Conservation (phyloP, 2,113 vertebrate genomes). For the Centropus unirufus region DNA sequence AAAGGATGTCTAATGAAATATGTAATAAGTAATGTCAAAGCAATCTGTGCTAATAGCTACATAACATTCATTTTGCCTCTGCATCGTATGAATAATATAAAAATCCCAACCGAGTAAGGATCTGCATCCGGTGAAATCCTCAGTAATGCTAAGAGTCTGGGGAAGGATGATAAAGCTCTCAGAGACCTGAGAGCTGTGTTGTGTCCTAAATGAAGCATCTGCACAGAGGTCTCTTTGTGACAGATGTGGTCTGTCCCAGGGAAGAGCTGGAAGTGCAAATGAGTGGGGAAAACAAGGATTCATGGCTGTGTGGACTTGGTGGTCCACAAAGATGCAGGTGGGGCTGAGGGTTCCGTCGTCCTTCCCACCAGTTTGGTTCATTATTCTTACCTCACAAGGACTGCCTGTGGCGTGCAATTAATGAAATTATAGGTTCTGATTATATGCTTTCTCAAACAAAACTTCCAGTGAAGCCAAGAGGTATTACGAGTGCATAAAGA, state of each 20-base stretch:
- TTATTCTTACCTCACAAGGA: slow-evolving; percentile 50
- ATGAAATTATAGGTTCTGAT: slow-evolving; percentile 58
- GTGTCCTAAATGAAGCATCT: neutral
- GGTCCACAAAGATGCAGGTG: neutral
- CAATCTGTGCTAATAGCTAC: neutral
- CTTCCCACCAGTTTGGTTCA: slow-evolving; percentile 12
- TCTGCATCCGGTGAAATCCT: neutral
- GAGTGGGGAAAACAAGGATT: neutral
- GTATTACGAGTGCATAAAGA: slow-evolving; percentile 51
- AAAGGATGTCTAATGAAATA: slow-evolving; percentile 21
- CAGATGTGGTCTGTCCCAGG: fast-evolving
- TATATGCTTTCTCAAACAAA: slow-evolving; percentile 63
- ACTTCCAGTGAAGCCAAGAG: slow-evolving; percentile 59
- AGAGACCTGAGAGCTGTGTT: neutral
- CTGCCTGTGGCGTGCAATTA: slow-evolving; percentile 56
- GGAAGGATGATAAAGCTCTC: neutral
- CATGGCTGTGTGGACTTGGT: neutral
- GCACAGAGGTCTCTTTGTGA: neutral
- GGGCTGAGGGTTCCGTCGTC: neutral
- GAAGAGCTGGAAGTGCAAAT: neutral
- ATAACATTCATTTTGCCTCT: neutral
- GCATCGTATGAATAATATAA: neutral
- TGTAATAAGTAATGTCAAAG: neutral
- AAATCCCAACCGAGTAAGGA: neutral
- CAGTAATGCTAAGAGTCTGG: neutral